These are phyloP conservation scores for Calameuta idolon DNA, from an alignment of 2,888 invertebrate species.

Conservation along the genomic window DNA sequence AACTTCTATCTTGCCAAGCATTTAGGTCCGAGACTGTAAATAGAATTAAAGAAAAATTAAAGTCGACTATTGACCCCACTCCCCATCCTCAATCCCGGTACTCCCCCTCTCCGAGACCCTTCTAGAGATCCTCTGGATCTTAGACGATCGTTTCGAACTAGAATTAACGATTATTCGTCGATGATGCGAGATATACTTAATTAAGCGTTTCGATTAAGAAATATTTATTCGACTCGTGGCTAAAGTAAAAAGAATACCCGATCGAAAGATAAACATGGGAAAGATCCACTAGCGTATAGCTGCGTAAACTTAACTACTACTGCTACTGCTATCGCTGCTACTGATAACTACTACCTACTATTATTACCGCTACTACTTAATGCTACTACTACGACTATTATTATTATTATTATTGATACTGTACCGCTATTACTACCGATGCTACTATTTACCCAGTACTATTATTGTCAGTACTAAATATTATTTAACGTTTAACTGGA, in stretches of 20 bases:
- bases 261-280: not conserved
- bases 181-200: slow-evolving; percentile 3
- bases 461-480: not conserved
- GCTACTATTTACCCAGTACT: not conserved
- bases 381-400: not conserved
- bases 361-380: not conserved
- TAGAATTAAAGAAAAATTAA: not conserved
- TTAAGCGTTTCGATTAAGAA: slow-evolving; percentile 16
- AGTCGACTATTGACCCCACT: not conserved
- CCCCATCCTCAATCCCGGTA: not conserved
- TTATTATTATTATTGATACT: not conserved
- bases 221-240: slow-evolving; percentile 46
- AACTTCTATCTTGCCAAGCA: not conserved
- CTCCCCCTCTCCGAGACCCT: not conserved
- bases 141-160: not conserved
- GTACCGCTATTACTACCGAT: not conserved
- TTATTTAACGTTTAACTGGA: not conserved
- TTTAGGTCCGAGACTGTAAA: not conserved
- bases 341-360: not conserved
- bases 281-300: not conserved
- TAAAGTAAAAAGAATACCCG: slow-evolving; percentile 29
- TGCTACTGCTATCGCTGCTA: slow-evolving; percentile 30
- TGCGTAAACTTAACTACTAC: slow-evolving; percentile 29
- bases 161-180: not conserved
- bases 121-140: not conserved